A percentile compares a stretch with the other conserved stretches of the same genome.
phyloP scores from a whole-genome alignment of 2,113 vertebrate species.

The Meriones unguiculatus region DNA sequence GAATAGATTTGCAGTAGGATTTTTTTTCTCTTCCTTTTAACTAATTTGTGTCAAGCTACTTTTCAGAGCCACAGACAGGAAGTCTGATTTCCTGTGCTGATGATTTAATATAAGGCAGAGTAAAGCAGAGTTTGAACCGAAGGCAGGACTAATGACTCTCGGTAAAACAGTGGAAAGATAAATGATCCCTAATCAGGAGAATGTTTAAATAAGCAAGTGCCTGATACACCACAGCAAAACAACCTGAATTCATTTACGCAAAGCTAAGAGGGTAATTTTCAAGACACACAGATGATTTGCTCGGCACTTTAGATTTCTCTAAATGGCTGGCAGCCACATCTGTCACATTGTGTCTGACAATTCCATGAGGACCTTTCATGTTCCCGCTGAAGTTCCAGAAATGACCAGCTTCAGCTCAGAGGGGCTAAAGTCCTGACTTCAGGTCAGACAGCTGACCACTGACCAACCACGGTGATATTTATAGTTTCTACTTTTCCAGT shows the following conservation, averaged over 20 bases:
- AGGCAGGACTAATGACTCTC: constrained; percentile 64
- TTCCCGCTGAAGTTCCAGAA: not conserved
- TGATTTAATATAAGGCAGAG: constrained; percentile 63
- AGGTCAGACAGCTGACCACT: not conserved
- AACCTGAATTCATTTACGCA: constrained; percentile 66
- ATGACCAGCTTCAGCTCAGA: not conserved
- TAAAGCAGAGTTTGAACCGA: constrained; percentile 28
- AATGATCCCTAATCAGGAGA: constrained; percentile 76
- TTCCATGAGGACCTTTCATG: not conserved
- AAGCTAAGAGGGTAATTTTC: constrained; percentile 70
- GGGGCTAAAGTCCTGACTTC: not conserved
- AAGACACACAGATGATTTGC: constrained; percentile 74
- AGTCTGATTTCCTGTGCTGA: constrained; percentile 62
- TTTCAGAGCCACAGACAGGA: constrained; percentile 64
- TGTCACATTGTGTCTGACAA: constrained; percentile 25
- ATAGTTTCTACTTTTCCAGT: not conserved
- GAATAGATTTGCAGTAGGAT: constrained; percentile 16
- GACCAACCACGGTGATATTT: not conserved
- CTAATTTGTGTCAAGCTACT: constrained; percentile 62
- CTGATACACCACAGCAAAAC: constrained; percentile 66
- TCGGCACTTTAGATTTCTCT: constrained; percentile 63
- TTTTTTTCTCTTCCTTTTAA: constrained; percentile 11
- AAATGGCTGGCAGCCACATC: constrained; percentile 55
- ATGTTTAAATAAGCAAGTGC: constrained; percentile 76
- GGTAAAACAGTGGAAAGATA: constrained; percentile 70